phyloP scores from a whole-genome alignment of 2,113 vertebrate species.

The Chaetops frenatus region DNA sequence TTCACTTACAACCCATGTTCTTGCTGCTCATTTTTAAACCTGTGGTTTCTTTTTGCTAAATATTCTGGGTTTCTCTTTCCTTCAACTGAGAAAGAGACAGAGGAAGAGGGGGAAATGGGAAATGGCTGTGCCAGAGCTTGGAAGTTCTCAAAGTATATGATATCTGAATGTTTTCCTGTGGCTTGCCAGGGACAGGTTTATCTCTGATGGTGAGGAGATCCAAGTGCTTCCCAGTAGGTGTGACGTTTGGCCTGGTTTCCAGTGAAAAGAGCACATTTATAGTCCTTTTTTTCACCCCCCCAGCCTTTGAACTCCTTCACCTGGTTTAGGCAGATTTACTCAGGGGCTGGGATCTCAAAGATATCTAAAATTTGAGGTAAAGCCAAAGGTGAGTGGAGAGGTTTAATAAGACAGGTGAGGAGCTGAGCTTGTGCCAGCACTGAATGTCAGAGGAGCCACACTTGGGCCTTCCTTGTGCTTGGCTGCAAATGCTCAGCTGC shows the following conservation, averaged over 20 bases:
- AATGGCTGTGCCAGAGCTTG: background rate
- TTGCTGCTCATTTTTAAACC: background rate
- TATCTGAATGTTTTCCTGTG: background rate
- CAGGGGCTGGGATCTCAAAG: background rate
- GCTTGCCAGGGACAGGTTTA: background rate
- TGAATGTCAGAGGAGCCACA: background rate
- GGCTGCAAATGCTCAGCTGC: background rate
- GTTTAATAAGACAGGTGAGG: background rate
- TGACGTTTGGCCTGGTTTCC: background rate
- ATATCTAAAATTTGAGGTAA: background rate
- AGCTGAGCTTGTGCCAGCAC: background rate
- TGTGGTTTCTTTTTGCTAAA: background rate
- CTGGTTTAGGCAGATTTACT: background rate
- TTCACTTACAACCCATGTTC: rapidly evolving
- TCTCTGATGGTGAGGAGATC: background rate
- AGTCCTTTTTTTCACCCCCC: background rate
- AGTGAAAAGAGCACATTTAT: background rate
- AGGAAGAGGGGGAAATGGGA: background rate
- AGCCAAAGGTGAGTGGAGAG: background rate
- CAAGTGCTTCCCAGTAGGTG: background rate
- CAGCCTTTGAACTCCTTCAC: background rate
- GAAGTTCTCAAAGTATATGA: background rate
- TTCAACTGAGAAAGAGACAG: background rate
- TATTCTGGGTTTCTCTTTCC: background rate
- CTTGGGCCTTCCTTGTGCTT: too few relatives aligned